Conservation (phyloP, 2,888 invertebrate genomes). For the Ligdia adustata region DNA sequence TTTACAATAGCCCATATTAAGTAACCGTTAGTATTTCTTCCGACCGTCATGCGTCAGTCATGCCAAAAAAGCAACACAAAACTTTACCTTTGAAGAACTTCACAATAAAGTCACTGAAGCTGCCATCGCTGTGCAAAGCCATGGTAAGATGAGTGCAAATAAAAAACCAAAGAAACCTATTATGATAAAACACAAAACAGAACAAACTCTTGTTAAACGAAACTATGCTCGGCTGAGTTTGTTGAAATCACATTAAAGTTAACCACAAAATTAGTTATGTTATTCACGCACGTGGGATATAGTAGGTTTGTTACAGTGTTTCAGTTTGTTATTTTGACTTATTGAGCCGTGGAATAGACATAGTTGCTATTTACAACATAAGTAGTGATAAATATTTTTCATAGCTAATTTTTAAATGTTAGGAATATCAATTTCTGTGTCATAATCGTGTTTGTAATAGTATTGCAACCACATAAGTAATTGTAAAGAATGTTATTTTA, state of each 20-base stretch:
- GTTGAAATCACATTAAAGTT: slow-evolving; percentile 31
- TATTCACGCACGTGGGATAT: slow-evolving; percentile 43
- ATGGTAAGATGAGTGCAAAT: slow-evolving; percentile 70
- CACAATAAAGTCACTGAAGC: slow-evolving; percentile 70
- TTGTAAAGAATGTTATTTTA: too few relatives aligned
- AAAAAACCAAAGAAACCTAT: slow-evolving; percentile 51
- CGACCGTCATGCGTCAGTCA: slow-evolving; percentile 54
- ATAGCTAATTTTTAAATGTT: too few relatives aligned
- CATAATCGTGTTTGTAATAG: too few relatives aligned
- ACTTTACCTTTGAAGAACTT: slow-evolving; percentile 77
- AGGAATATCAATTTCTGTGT: slow-evolving; percentile 28
- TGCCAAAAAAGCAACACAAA: slow-evolving; percentile 80
- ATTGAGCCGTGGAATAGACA: slow-evolving; percentile 38
- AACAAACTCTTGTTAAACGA: slow-evolving; percentile 31
- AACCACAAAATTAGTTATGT: slow-evolving; percentile 62
- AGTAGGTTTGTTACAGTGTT: slow-evolving; percentile 36
- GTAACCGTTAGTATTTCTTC: slow-evolving; percentile 45
- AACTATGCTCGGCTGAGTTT: slow-evolving; percentile 36
- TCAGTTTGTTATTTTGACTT: slow-evolving; percentile 42
- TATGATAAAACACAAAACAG: slow-evolving; percentile 46
- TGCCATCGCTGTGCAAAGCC: slow-evolving; percentile 78
- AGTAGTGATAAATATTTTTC: not conserved
- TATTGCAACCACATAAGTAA: too few relatives aligned
- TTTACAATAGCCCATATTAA: slow-evolving; percentile 33
- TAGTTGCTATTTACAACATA: slow-evolving; percentile 27